These are phyloP conservation scores for Pachyseris speciosa DNA, from an alignment of 64 coral and sea anemone genomes.

Conservation along the genomic window DNA sequence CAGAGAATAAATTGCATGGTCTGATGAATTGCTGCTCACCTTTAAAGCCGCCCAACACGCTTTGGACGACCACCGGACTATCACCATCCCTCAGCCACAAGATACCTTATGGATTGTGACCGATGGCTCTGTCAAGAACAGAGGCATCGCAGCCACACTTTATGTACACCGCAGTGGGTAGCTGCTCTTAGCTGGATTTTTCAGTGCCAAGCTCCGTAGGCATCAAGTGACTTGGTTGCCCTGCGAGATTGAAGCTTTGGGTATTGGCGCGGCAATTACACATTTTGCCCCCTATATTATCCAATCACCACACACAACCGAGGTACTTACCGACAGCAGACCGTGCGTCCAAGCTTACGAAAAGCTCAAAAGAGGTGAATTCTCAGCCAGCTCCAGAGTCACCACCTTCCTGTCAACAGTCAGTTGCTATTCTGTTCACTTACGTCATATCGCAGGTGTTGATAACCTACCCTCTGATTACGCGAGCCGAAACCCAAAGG, in stretches of 20 bases:
- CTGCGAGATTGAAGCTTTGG: too few relatives aligned
- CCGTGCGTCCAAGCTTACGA: constrained; percentile 15
- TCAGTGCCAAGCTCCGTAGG: too few relatives aligned
- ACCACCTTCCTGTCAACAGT: too few relatives aligned
- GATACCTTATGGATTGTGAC: too few relatives aligned
- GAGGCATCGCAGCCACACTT: constrained; percentile 44
- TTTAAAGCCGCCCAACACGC: too few relatives aligned
- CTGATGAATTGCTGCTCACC: background rate
- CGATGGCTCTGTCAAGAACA: constrained; percentile 30
- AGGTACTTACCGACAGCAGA: constrained; percentile 6
- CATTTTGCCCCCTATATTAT: too few relatives aligned
- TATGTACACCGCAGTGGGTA: constrained; percentile 10
- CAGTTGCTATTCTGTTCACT: constrained; percentile 25
- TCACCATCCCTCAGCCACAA: constrained; percentile 19
- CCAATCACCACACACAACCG: background rate
- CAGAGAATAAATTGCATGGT: background rate
- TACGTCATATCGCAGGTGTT: constrained; percentile 24
- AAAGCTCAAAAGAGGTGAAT: constrained; percentile 28
- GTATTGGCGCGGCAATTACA: too few relatives aligned
- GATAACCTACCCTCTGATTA: constrained; percentile 66
- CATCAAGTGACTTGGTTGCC: too few relatives aligned
- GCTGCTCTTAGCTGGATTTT: constrained; percentile 50
- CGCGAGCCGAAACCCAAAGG: constrained; percentile 18
- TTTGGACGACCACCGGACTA: too few relatives aligned
- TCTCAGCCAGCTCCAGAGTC: constrained; percentile 53